Percentiles rank a stretch among this genome's conserved stretches.
These are phyloP conservation scores for Mesochorus sp. DNA, from an alignment of 2,888 invertebrate species.

Conservation along the genomic window DNA sequence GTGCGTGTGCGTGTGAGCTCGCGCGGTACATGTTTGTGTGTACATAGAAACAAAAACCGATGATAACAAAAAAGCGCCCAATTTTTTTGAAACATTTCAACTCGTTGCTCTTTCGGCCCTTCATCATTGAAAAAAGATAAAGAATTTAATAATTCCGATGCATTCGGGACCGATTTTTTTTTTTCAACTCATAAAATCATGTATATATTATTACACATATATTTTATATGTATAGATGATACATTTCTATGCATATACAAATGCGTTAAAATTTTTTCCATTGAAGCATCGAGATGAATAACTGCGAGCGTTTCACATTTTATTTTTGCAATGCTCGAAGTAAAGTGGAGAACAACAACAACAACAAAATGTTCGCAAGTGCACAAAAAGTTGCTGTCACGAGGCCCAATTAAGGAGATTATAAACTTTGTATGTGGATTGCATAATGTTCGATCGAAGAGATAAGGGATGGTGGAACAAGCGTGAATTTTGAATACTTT, in stretches of 20 bases:
- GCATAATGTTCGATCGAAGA: constrained; percentile 32
- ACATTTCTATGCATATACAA: constrained; percentile 54
- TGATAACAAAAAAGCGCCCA: not conserved
- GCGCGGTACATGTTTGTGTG: no score
- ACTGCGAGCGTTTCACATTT: not conserved
- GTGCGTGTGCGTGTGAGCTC: no score
- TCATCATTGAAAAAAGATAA: not conserved
- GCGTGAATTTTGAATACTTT: constrained; percentile 23
- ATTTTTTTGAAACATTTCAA: constrained; percentile 11
- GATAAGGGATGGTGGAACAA: constrained; percentile 34
- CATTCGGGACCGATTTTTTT: constrained; percentile 47
- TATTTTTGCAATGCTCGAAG: not conserved
- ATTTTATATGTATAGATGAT: constrained; percentile 58
- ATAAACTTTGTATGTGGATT: constrained; percentile 20
- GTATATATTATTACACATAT: constrained; percentile 64
- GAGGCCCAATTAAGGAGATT: constrained; percentile 29
- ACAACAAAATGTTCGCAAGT: not conserved
- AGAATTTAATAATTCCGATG: not conserved
- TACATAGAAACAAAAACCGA: no score
- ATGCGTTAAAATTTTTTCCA: no score
- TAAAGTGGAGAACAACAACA: not conserved
- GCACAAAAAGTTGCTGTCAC: constrained; percentile 49
- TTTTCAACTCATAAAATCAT: constrained; percentile 60
- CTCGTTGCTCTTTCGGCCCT: not conserved
- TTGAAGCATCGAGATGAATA: constrained; percentile 38